phyloP scores from a whole-genome alignment of 2,113 vertebrate genomes.

The Arenaria interpres region DNA sequence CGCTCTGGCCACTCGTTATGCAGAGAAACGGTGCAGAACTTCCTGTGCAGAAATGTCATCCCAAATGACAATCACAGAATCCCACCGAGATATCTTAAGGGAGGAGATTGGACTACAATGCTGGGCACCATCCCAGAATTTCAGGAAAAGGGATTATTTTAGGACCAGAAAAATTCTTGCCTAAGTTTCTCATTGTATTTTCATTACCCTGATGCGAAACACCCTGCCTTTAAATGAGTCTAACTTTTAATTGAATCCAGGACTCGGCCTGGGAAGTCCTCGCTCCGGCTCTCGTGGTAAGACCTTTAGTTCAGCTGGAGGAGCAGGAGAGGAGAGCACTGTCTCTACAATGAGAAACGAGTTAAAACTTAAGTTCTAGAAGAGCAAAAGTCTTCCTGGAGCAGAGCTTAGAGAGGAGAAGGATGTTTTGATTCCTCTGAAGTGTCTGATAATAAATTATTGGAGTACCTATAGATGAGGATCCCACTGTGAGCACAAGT shows the following conservation, averaged over 20 bases:
- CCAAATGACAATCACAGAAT: conserved; percentile 40
- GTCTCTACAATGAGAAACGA: rapidly evolving
- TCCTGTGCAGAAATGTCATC: conserved; percentile 62
- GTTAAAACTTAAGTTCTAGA: not conserved
- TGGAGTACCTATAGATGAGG: conserved; percentile 38
- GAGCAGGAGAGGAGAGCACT: not conserved
- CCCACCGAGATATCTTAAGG: conserved; percentile 25
- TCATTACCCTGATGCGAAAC: conserved; percentile 3
- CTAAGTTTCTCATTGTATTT: conserved; percentile 53
- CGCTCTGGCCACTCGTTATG: not conserved
- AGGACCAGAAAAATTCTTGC: conserved; percentile 53
- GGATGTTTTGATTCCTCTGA: conserved; percentile 49
- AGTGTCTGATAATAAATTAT: conserved; percentile 38
- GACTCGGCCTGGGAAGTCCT: not conserved
- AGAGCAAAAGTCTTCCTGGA: not conserved
- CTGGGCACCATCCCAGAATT: conserved; percentile 50
- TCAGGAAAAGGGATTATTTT: conserved; percentile 65
- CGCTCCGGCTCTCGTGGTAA: not conserved
- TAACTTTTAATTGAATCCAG: conserved; percentile 19
- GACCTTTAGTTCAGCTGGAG: not conserved
- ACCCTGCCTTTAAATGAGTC: conserved; percentile 35
- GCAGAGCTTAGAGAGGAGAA: not conserved
- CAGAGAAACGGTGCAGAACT: not conserved
- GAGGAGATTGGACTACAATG: conserved; percentile 51
- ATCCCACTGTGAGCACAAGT: conserved; percentile 25